Evolutionary conservation across 2,888 invertebrate species (phyloP).

Genomic region (Tineola bisselliella): DNA sequence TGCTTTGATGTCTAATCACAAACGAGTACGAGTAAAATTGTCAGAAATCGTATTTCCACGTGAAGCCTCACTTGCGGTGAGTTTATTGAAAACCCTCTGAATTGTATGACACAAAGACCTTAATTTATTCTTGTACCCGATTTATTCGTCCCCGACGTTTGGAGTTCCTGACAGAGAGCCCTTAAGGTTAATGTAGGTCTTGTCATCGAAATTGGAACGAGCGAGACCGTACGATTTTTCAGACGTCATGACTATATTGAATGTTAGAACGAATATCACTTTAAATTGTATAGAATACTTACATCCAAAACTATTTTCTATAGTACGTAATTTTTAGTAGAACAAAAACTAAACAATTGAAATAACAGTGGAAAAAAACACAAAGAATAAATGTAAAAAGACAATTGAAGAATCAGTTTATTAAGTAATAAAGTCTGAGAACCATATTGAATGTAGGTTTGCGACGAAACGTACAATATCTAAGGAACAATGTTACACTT

Average conservation of each 20-base stretch:
- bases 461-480: slow-evolving; percentile 20
- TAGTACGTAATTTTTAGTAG: no score
- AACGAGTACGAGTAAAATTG: slow-evolving; percentile 15
- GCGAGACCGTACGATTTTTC: slow-evolving; percentile 52
- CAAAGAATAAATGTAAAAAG: not conserved
- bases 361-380: no score
- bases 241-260: slow-evolving; percentile 47
- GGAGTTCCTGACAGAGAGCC: slow-evolving; percentile 52
- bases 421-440: not conserved
- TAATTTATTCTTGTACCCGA: slow-evolving; percentile 63
- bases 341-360: no score
- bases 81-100: slow-evolving; percentile 35
- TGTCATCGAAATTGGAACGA: slow-evolving; percentile 57
- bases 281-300: no score
- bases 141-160: slow-evolving; percentile 52
- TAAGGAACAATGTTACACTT: slow-evolving; percentile 37
- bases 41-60: slow-evolving; percentile 15
- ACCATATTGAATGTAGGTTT: slow-evolving; percentile 9
- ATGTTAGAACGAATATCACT: slow-evolving; percentile 23
- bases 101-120: slow-evolving; percentile 55
- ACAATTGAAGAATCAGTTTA: not conserved
- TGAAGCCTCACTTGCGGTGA: slow-evolving; percentile 17
- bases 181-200: slow-evolving; percentile 61
- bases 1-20: not conserved
- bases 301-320: no score